Evolutionary conservation across 2,113 vertebrate genomes (phyloP).

Genomic region (Mirza zaza): DNA sequence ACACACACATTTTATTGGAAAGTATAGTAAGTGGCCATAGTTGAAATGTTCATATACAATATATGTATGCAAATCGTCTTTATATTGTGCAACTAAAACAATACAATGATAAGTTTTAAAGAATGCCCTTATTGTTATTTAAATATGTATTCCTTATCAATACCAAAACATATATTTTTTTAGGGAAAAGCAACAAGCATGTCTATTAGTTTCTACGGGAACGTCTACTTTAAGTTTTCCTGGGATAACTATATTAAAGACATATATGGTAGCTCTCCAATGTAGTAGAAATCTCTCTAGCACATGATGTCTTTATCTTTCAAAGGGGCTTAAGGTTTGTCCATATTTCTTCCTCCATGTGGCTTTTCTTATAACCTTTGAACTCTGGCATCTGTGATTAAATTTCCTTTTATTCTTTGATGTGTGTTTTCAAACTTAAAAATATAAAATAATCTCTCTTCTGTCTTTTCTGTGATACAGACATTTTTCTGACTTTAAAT

Average conservation of each 20-base stretch:
- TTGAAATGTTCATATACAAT: not conserved
- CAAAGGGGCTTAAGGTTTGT: not conserved
- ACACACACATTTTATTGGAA: not conserved
- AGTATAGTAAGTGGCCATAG: not conserved
- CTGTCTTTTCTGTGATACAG: not conserved
- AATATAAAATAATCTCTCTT: not conserved
- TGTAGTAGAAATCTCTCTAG: not conserved
- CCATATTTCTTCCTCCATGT: not conserved
- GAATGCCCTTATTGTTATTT: not conserved
- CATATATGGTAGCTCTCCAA: not conserved
- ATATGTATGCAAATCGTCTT: not conserved
- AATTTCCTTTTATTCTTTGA: slow-evolving; percentile 32
- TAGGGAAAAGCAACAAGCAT: not conserved
- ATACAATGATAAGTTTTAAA: not conserved
- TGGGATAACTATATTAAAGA: not conserved
- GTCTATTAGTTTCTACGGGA: not conserved
- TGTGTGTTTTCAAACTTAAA: slow-evolving; percentile 7
- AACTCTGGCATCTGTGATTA: not conserved
- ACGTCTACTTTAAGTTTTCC: not conserved
- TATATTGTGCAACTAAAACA: not conserved
- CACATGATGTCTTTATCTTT: not conserved
- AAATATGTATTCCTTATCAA: not conserved
- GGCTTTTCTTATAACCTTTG: not conserved
- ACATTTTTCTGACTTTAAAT: not conserved
- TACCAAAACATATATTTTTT: not conserved